Evolutionary conservation across 2,797 vertebrate genomes (phyloP), one percentile per base, ranked within the genome.

Genomic region (Pseudomugil tenellus): DNA sequence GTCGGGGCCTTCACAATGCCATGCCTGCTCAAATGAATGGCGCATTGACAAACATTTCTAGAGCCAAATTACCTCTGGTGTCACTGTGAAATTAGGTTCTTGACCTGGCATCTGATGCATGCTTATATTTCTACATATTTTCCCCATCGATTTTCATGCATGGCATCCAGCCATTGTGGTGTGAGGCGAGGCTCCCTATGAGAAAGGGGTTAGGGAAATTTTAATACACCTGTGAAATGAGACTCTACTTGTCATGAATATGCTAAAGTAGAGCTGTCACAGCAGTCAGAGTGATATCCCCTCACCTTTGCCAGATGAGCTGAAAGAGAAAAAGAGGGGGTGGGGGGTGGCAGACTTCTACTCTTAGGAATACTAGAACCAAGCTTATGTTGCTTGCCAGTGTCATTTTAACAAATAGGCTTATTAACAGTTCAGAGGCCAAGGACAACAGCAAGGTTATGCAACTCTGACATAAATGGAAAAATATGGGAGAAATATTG

Each of bases 81-180:
- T 98, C 96, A 96, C 95, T 96, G 95, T 96, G 96, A 98, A 98
- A 98, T 99, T 97, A 98, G 97, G 96, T 98, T 97, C 96, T 95
- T 98, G 97, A 98, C 97, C 97, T 93, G 87, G 95, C 93, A 94
- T 96, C 95, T 97, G 97, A 97, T 96, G 96, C 96, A 95, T 96
- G 96, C 95, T 95, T 97, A 96, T 96, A 96, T 96, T 96, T 95
- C 95, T 96, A 95, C 95, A 95, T 95, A 95, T 96, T 97, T 95
- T 89, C 94, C 95, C 93, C 95, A 96, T 96, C 94, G 95, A 97
- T 97, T 96, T 97, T 96, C 92, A 92, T 90, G 92, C 92, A 94
- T 94, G 94, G 90, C 95, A 93, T 95, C 96, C 94, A 93, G 94
- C 95, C 90, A 91, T 91, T 91, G 92, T 94, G 84, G 92, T 91